These are phyloP conservation scores for Benthosema pterotum DNA, from an alignment of 2,797 vertebrate species.

Conservation along the genomic window DNA sequence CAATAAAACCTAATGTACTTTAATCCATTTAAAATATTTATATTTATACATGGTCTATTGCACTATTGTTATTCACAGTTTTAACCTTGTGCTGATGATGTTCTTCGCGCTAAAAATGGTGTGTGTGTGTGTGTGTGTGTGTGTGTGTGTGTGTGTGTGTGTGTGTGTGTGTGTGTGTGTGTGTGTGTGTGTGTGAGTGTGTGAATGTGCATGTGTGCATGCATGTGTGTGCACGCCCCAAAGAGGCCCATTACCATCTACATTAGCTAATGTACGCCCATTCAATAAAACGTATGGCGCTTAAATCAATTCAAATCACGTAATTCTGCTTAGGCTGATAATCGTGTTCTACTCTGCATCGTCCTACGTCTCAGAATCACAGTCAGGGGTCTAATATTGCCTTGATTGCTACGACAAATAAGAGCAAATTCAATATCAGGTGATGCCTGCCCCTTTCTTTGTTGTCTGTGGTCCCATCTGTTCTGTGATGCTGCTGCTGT, in stretches of 20 bases:
- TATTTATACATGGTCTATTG: too few relatives aligned
- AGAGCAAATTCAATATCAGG: not conserved
- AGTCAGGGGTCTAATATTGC: not conserved
- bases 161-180: too few relatives aligned
- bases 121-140: too few relatives aligned
- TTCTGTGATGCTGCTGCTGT: conserved; percentile 1
- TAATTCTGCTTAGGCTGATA: not conserved
- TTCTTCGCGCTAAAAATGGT: conserved; percentile 2
- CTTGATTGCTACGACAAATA: not conserved
- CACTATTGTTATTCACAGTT: too few relatives aligned
- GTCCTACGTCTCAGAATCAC: not conserved
- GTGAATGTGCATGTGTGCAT: not conserved
- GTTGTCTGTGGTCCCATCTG: not conserved
- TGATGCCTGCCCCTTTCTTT: not conserved
- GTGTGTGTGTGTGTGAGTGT: not conserved
- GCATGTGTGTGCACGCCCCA: not conserved
- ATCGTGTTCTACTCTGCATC: not conserved
- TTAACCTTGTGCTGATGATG: too few relatives aligned
- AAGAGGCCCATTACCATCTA: not conserved
- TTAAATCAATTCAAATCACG: not conserved
- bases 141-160: too few relatives aligned
- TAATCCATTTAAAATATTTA: too few relatives aligned
- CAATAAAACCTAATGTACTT: not conserved
- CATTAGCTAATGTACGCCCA: not conserved
- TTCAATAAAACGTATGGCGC: not conserved